Base-by-base conservation (phyloP, 2,888 invertebrate genomes). In the Eurytoma californica region DNA sequence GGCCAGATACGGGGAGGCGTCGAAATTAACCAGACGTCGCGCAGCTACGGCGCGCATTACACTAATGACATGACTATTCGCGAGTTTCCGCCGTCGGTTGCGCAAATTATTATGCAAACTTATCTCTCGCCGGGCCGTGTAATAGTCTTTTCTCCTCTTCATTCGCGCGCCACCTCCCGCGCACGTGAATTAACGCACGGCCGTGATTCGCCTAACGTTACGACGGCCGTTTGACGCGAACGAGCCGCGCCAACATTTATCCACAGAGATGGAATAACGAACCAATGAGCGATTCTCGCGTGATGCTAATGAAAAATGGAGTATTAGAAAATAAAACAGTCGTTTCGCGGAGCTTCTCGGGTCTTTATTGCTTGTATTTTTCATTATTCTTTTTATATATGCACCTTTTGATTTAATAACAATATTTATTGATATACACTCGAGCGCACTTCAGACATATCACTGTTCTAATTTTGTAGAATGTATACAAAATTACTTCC, bases 21-120 rank as follows among this genome's bases (percentile, higher is more conserved):
- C 63, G 79, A 77, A 82, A 75, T 67, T 75, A 68, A 75, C 51
- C 70, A 63, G 77, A 65, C 65, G 65, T 58, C 75, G 67, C 47
- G 75, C n/a, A 1, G 39, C 39, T 1, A 18, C 73, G 30, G 39
- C 28, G 49, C 63, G 66, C 70, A 60, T 75, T 68, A 68, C 75
- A 51, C 68, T 75, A 75, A 75, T 68, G 75, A 68, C 75, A 75
- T n/a, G 60, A 60, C 75, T 53, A 60, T 75, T 68, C 60, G 53
- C 18, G 58, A 75, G 51, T 18, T 67, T 67, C 67, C 47, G 14
- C 58, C 47, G 14, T 13, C 72, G 53, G 57, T 65, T 28, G 57
- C 65, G 73, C 47, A 74, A 74, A 74, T 74, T 67, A 74, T 74
- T 39, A 74, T 67, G 74, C 65, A 74, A 74, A 74, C 74, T 74